Evolutionary conservation across 2,113 vertebrate genomes (phyloP).

Genomic region (Salvelinus namaycush): DNA sequence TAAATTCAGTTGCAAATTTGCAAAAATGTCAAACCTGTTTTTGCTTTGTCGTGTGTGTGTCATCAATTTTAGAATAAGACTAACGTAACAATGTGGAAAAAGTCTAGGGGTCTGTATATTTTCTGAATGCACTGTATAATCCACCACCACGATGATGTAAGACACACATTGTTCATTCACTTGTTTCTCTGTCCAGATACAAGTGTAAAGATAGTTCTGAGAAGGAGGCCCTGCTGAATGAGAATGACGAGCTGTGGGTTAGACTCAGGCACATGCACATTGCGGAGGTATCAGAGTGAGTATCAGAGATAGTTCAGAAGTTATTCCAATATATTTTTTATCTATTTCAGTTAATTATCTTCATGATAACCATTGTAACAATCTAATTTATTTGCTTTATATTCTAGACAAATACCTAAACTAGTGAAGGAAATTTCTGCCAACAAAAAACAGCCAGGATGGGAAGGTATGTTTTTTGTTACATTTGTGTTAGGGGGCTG

Average conservation of each 20-base stretch:
- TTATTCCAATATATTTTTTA: too few relatives aligned
- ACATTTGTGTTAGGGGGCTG: background rate
- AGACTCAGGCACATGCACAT: conserved; percentile 91
- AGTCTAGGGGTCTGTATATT: too few relatives aligned
- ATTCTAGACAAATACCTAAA: conserved; percentile 86
- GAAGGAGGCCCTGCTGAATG: conserved; percentile 87
- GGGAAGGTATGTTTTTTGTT: conserved; percentile 79
- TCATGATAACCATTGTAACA: too few relatives aligned
- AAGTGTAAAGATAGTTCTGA: conserved; percentile 81
- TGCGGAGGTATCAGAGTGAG: conserved; percentile 92
- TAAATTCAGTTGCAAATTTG: too few relatives aligned
- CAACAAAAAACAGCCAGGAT: conserved; percentile 84
- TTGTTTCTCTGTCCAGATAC: conserved; percentile 73
- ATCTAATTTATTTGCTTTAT: background rate
- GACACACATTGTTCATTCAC: background rate
- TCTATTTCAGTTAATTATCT: background rate
- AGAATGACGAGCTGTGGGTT: conserved; percentile 91
- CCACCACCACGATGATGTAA: too few relatives aligned
- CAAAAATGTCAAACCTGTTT: too few relatives aligned
- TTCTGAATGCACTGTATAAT: too few relatives aligned
- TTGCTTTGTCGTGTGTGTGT: too few relatives aligned
- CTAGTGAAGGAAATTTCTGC: conserved; percentile 91
- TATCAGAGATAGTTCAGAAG: conserved; percentile 26
- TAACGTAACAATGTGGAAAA: too few relatives aligned
- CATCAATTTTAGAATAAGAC: too few relatives aligned